phyloP scores from a whole-genome alignment of 1,140 invertebrate genomes.

The Drosophila grimshawi region DNA sequence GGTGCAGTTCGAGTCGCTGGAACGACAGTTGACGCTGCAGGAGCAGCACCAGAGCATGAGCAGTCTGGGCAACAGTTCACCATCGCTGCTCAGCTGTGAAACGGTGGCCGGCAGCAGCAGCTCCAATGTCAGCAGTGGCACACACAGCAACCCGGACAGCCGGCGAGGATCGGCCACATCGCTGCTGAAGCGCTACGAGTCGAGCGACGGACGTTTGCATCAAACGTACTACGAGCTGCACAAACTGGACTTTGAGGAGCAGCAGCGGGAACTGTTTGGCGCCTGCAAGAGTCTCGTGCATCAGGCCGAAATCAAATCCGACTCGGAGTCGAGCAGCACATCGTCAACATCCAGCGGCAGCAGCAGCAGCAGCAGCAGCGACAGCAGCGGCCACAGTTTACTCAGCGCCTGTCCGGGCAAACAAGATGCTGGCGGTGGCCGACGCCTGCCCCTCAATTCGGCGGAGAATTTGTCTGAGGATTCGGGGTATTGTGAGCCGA shows the following conservation, averaged over 20 bases:
- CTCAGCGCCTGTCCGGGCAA: conserved; percentile 50
- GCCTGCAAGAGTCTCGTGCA: conserved; percentile 47
- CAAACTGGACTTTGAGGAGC: conserved; percentile 74
- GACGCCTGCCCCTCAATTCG: conserved; percentile 85
- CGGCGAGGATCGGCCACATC: conserved; percentile 64
- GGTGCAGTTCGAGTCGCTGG: conserved; percentile 91
- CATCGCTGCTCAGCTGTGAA: conserved; percentile 85
- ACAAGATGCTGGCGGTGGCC: conserved; percentile 10
- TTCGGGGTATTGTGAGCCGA: conserved; percentile 89
- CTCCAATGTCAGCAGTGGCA: conserved; percentile 62
- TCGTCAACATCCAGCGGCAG: conserved; percentile 49
- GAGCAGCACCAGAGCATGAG: conserved; percentile 71
- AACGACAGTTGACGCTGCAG: conserved; percentile 75
- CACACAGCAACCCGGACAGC: conserved; percentile 69
- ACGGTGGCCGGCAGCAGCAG: conserved; percentile 38
- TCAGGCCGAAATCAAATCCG: conserved; percentile 63
- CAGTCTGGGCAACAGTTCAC: conserved; percentile 79
- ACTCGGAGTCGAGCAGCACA: conserved; percentile 65
- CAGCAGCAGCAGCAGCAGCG: conserved; percentile 65
- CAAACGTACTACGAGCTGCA: conserved; percentile 82
- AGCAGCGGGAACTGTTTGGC: conserved; percentile 49
- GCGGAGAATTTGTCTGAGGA: conserved; percentile 91
- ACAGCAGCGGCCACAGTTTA: conserved; percentile 66
- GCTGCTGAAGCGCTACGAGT: conserved; percentile 75
- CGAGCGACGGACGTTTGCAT: conserved; percentile 72